A percentile compares a stretch with the other conserved stretches of the same genome.
phyloP scores from a whole-genome alignment of 2,888 invertebrate species.

The Limnephilus marmoratus region DNA sequence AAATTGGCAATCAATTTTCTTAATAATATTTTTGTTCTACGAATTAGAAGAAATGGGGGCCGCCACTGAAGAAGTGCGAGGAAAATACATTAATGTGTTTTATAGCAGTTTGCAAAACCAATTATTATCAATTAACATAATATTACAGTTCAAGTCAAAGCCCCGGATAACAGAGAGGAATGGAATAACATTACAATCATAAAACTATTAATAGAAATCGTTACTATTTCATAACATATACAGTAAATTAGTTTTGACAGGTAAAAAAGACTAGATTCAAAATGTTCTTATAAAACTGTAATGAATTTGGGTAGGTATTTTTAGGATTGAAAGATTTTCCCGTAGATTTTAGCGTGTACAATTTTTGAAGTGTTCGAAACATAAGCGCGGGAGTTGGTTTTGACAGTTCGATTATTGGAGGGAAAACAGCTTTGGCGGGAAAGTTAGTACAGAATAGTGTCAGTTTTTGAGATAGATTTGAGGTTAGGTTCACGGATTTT shows the following conservation, averaged over 20 bases:
- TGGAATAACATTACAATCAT: background rate
- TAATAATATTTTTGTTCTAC: too few relatives aligned
- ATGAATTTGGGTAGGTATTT: background rate
- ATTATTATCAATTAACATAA: background rate
- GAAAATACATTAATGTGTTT: background rate
- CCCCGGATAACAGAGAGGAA: background rate
- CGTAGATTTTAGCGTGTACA: background rate
- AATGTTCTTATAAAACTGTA: background rate
- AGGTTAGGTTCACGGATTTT: background rate
- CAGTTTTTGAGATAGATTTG: background rate
- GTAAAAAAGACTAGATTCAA: too few relatives aligned
- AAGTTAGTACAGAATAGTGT: background rate
- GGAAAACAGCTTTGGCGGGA: background rate
- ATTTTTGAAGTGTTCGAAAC: background rate
- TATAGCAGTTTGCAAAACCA: background rate
- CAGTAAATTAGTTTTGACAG: background rate
- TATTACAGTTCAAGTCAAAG: background rate
- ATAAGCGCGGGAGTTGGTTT: background rate
- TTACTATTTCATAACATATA: background rate
- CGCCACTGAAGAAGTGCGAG: too few relatives aligned
- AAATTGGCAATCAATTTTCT: too few relatives aligned
- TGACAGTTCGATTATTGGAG: background rate
- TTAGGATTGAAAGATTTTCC: background rate
- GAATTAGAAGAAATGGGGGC: too few relatives aligned
- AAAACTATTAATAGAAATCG: background rate